Base-by-base conservation (phyloP, 2,797 vertebrate genomes). In the Streptopelia turtur region DNA sequence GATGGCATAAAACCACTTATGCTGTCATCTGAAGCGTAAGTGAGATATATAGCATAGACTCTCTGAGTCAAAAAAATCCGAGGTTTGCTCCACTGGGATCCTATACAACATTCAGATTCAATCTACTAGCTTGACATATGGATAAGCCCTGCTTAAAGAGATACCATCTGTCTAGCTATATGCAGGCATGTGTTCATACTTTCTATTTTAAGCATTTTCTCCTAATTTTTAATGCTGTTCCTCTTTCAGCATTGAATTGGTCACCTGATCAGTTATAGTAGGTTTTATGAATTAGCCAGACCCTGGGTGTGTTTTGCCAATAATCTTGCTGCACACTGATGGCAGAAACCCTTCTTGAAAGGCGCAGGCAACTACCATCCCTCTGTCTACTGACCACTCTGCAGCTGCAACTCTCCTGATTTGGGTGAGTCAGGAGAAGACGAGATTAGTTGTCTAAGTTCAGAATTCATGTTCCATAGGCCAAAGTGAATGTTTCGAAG, bases 201-300 rank as follows among this genome's bases (percentile, higher is more conserved):
- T 96, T 90, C 92, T 95, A 82, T 87, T 97, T 91, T 92, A 90
- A 95, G 72, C 35, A 4, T 84, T 92, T 85, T 84, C 77, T 93
- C 53, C 55, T 23, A 15, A 27, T 95, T 94, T 90, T 87, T 87
- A 43, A 84, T 77, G 60, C 65, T 74, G 39, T 94, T 53, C 77
- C 79, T 96, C 37, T 81, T 96, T 87, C 33, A 5, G 30, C 87
- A 45, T 76, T 86, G 70, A 30, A 56, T 84, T 47, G 49, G 31
- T 89, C 88, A 96, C 87, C 90, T 85, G 68, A 92, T 31, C 35
- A 25, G 39, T 90, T 91, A 87, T 87, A 87, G 35, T 94, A 83
- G 30, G 61, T 89, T 97, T 97, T 94, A 90, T 94, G 41, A 95
- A 94, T 97, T 85, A 97, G 82, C 94, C 52, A 91, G 81, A 28